Evolutionary conservation across 2,888 invertebrate genomes (phyloP), one percentile per base, ranked within the genome.

Genomic region (Hirtodrosophila trivittata): DNA sequence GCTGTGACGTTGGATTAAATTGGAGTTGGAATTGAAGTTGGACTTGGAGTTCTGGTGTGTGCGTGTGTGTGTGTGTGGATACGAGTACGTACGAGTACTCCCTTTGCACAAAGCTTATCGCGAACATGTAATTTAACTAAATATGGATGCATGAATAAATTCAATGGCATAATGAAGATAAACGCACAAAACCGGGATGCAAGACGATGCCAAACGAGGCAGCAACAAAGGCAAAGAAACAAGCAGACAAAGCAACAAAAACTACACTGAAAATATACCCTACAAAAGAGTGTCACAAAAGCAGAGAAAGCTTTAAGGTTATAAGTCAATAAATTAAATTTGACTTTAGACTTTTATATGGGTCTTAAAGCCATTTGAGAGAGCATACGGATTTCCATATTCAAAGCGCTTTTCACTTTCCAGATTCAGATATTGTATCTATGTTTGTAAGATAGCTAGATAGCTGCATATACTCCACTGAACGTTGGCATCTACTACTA

Each of bases 101-200:
- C 26, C n/a, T 37, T 45, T 33, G 52, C 13, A 21, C 10, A 25
- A 10, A 41, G 56, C 81, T 75, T 80, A 83, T 86, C 77, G 73
- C 50, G 43, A 66, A 76, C 77, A 66, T 84, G 82, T 81, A 86
- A 83, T 83, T 80, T 80, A 64, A 50, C 81, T 71, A 85, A 81
- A 83, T 86, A 81, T 82, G 73, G 77, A 68, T 77, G 67, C 77
- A 73, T 80, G 83, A 75, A 78, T 80, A 80, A 75, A 82, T 78
- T 80, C 80, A 80, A 85, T 82, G 85, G 80, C 75, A 77, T 77
- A 67, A 75, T 73, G 73, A 83, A 82, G 73, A 67, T 68, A 71
- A 80, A 73, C 76, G 76, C 67, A 85, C 66, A 66, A 63, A 63
- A n/a, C 49, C 39, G 60, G 38, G 58, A 49, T 18, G 10, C 47